phyloP scores from a whole-genome alignment of 2,888 invertebrate species.

The Nasonovia ribisnigri region DNA sequence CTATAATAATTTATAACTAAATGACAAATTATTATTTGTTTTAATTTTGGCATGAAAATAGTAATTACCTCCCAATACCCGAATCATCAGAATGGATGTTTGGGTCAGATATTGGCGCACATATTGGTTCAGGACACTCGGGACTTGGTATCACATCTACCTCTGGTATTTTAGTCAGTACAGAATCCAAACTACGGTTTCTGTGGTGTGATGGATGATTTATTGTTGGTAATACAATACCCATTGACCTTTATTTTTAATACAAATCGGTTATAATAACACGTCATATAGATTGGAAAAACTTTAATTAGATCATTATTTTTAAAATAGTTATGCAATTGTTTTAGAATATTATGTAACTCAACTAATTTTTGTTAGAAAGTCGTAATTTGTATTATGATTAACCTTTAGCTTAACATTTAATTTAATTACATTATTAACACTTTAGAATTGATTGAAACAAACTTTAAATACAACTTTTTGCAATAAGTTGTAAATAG shows the following conservation, averaged over 20 bases:
- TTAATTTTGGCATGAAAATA: constrained; percentile 1
- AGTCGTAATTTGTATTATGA: not conserved
- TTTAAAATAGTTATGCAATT: not conserved
- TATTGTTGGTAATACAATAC: constrained; percentile 76
- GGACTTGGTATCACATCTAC: constrained; percentile 80
- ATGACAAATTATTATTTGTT: constrained; percentile 62
- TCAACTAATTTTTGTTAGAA: not conserved
- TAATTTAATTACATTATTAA: not conserved
- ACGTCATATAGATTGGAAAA: not conserved
- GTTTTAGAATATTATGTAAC: not conserved
- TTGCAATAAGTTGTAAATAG: not conserved
- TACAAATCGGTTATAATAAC: not conserved
- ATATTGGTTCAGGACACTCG: constrained; percentile 73
- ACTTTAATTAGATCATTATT: not conserved
- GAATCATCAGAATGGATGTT: constrained; percentile 79
- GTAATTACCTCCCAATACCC: constrained; percentile 79
- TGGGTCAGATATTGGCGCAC: constrained; percentile 67
- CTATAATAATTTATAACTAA: constrained; percentile 65
- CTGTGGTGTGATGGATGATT: constrained; percentile 82
- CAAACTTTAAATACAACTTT: not conserved
- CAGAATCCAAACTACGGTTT: constrained; percentile 91
- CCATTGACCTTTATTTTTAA: constrained; percentile 75
- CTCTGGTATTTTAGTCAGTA: constrained; percentile 89
- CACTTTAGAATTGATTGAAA: not conserved
- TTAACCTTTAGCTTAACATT: not conserved